These are phyloP conservation scores for Gambusia holbrooki DNA, from an alignment of 2,113 vertebrate genomes.

Conservation along the genomic window DNA sequence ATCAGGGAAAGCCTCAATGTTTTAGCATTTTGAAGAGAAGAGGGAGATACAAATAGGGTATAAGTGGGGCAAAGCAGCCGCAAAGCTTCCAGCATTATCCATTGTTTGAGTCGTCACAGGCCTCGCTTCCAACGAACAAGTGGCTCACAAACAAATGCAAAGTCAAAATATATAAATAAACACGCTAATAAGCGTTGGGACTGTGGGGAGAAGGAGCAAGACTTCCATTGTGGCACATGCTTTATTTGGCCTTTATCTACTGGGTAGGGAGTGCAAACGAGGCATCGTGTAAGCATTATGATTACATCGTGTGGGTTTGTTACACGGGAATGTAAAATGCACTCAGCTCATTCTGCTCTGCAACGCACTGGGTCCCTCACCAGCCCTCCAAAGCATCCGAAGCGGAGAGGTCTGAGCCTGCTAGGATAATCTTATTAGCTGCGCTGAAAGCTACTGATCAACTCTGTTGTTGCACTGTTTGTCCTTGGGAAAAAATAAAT, in stretches of 20 bases:
- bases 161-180: conserved; percentile 76
- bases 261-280: conserved; percentile 71
- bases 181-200: conserved; percentile 68
- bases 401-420: conserved; percentile 77
- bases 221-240: conserved; percentile 67
- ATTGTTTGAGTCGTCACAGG: conserved; percentile 53
- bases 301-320: conserved; percentile 85
- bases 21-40: conserved; percentile 38
- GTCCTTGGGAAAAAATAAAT: conserved; percentile 75
- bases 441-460: conserved; percentile 67
- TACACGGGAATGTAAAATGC: conserved; percentile 78
- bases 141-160: conserved; percentile 65
- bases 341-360: conserved; percentile 69
- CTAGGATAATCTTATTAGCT: conserved; percentile 82
- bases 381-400: conserved; percentile 74
- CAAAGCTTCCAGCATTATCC: conserved; percentile 57
- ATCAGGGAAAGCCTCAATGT: conserved; percentile 46
- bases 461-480: conserved; percentile 63
- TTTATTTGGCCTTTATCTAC: conserved; percentile 79
- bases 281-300: conserved; percentile 79
- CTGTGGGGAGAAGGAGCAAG: conserved; percentile 55
- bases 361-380: conserved; percentile 67
- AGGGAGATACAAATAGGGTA: conserved; percentile 24
- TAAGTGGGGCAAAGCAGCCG: conserved; percentile 53
- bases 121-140: conserved; percentile 51